Evolutionary conservation across 2,888 invertebrate species (phyloP).

Genomic region (Melangyna quadrimaculata): DNA sequence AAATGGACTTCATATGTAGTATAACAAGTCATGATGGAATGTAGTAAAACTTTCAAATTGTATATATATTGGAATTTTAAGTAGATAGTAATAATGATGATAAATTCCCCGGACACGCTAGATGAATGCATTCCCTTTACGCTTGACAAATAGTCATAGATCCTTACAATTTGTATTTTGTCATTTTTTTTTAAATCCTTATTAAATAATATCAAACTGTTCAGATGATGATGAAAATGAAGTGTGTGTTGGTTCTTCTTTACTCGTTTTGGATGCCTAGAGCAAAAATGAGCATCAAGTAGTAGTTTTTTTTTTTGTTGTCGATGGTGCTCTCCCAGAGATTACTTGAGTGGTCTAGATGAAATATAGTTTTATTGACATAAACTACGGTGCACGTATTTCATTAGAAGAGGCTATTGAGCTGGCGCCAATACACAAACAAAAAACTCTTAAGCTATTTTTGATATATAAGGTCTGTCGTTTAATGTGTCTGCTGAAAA

Average conservation of each 20-base stretch:
- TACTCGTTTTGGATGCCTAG: background rate
- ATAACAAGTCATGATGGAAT: background rate
- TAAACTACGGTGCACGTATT: slow-evolving; percentile 27
- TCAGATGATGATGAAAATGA: background rate
- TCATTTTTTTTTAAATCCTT: background rate
- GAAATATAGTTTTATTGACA: slow-evolving; percentile 19
- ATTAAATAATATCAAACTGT: slow-evolving; percentile 1
- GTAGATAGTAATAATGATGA: background rate
- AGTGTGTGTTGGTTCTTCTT: background rate
- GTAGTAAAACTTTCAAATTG: background rate
- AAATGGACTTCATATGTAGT: too few relatives aligned
- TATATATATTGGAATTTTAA: background rate
- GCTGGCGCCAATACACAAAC: background rate
- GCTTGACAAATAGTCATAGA: background rate
- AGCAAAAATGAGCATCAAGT: slow-evolving; percentile 20
- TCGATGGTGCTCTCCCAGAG: background rate
- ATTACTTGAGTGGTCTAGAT: background rate
- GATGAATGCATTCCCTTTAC: background rate
- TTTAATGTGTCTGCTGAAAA: slow-evolving; percentile 1
- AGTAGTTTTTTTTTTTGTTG: background rate
- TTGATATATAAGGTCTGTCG: background rate
- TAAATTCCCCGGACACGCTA: background rate
- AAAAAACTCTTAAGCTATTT: background rate
- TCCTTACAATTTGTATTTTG: background rate
- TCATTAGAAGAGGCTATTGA: slow-evolving; percentile 5